phyloP scores from a whole-genome alignment of 2,888 invertebrate species.

The Crepidodera aurea region DNA sequence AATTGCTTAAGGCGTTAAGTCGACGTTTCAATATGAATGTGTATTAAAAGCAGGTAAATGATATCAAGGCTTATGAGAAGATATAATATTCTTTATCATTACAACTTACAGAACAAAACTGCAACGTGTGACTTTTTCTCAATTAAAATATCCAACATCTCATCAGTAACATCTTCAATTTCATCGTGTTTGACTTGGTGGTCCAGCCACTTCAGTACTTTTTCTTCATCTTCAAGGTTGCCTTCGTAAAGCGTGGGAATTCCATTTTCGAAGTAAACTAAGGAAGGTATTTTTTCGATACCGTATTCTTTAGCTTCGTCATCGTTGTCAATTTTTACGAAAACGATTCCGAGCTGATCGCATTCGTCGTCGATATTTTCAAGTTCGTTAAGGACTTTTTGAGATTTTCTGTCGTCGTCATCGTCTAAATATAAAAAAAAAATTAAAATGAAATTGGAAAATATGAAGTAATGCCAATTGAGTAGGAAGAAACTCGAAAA shows the following conservation, averaged over 20 bases:
- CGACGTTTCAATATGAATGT: no score
- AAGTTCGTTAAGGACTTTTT: conserved; percentile 83
- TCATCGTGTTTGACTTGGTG: conserved; percentile 87
- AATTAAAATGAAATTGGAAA: no score
- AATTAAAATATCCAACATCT: conserved; percentile 90
- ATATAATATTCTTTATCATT: no score
- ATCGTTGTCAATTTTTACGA: conserved; percentile 91
- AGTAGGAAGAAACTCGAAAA: no score
- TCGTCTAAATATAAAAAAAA: no score
- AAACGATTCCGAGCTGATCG: conserved; percentile 86
- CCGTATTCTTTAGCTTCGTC: conserved; percentile 92
- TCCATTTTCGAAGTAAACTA: conserved; percentile 82
- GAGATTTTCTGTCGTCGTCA: conserved; percentile 87
- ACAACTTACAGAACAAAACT: conserved; percentile 86
- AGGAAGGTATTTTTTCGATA: conserved; percentile 84
- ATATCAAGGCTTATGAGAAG: no score
- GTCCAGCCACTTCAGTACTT: conserved; percentile 85
- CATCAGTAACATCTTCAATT: conserved; percentile 93
- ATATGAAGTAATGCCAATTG: no score
- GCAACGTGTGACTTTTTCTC: conserved; percentile 89
- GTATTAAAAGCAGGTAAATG: no score
- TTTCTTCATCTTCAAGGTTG: conserved; percentile 88
- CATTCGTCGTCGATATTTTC: conserved; percentile 96
- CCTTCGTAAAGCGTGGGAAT: conserved; percentile 82
- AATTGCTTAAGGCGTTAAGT: no score